phyloP scores from a whole-genome alignment of 2,113 vertebrate genomes.

The Oreotragus oreotragus region DNA sequence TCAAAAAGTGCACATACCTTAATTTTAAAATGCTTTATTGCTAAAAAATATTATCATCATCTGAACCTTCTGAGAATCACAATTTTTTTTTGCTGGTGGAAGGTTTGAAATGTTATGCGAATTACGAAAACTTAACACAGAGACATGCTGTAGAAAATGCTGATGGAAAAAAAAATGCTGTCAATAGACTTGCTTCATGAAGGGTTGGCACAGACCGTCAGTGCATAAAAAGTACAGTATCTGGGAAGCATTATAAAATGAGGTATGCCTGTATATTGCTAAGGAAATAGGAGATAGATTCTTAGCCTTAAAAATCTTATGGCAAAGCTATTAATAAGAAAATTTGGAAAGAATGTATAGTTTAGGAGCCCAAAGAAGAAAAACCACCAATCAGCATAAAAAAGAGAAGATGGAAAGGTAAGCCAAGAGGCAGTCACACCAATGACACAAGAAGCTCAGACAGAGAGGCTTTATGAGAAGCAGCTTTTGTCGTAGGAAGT shows the following conservation, averaged over 20 bases:
- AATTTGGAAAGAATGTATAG: neutral
- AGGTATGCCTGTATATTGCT: neutral
- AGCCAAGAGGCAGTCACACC: neutral
- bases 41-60: neutral
- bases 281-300: neutral
- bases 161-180: neutral
- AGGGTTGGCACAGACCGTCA: neutral
- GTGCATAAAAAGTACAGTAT: neutral
- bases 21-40: neutral
- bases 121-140: neutral
- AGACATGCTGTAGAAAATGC: neutral
- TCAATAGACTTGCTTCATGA: neutral
- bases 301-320: neutral
- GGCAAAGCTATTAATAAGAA: slow-evolving; percentile 18
- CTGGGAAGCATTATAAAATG: neutral
- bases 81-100: neutral
- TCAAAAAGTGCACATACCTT: neutral
- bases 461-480: neutral
- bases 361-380: neutral
- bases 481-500: neutral
- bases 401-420: neutral
- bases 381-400: neutral
- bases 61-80: neutral
- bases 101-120: neutral
- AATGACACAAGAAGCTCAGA: neutral